Conservation (phyloP, 2,888 invertebrate genomes). For the Clepsis dumicolana region DNA sequence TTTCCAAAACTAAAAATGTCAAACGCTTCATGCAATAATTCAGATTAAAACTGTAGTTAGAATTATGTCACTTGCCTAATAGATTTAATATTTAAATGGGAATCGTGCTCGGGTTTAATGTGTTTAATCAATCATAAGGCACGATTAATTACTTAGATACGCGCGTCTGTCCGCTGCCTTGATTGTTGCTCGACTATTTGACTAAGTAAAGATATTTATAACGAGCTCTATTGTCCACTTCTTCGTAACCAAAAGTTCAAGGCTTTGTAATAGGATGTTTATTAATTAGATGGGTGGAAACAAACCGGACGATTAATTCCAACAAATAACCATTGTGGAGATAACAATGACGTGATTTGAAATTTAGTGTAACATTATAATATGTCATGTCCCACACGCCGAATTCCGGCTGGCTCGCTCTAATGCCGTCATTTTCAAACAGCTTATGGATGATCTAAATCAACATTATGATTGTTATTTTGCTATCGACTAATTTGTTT, state of each 20-base stretch:
- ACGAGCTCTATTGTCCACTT: conserved; percentile 80
- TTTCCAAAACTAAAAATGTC: conserved; percentile 76
- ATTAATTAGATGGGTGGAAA: conserved; percentile 80
- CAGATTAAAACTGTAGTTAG: conserved; percentile 82
- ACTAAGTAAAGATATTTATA: conserved; percentile 74
- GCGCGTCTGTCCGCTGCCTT: conserved; percentile 68
- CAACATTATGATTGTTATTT: conserved; percentile 23
- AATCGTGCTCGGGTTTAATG: conserved; percentile 83
- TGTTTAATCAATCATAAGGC: conserved; percentile 84
- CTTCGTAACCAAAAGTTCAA: conserved; percentile 81
- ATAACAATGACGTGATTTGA: conserved; percentile 71
- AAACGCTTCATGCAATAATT: conserved; percentile 78
- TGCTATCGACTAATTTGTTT: conserved; percentile 29
- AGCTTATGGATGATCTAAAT: conserved; percentile 38
- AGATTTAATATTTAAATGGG: conserved; percentile 83
- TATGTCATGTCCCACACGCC: conserved; percentile 37
- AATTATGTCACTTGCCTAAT: conserved; percentile 82
- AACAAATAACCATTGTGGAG: conserved; percentile 64
- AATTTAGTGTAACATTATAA: conserved; percentile 56
- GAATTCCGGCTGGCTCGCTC: conserved; percentile 12
- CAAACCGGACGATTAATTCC: conserved; percentile 69
- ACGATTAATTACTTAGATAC: conserved; percentile 85
- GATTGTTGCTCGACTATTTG: conserved; percentile 68
- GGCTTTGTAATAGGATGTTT: conserved; percentile 76
- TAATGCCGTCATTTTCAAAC: conserved; percentile 37